Evolutionary conservation across 2,888 invertebrate species (phyloP).

Genomic region (Suillia variegata): DNA sequence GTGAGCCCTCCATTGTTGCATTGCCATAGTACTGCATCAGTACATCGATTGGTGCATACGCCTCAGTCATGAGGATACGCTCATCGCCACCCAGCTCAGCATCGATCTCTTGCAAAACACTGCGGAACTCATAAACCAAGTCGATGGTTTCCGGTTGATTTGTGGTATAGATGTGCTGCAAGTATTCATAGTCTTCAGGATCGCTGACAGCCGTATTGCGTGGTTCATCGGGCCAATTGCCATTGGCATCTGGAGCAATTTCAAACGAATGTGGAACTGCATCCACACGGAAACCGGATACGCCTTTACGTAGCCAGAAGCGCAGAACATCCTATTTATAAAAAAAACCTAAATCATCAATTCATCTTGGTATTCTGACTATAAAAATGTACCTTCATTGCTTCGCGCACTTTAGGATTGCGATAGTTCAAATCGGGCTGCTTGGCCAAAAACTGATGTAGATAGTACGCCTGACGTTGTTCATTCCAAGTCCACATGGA

Average conservation of each 20-base stretch:
- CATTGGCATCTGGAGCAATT: slow-evolving; percentile 40
- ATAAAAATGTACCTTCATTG: slow-evolving; percentile 64
- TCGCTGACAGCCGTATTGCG: slow-evolving; percentile 59
- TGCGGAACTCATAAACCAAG: slow-evolving; percentile 65
- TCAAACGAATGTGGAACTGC: slow-evolving; percentile 64
- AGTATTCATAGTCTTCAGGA: slow-evolving; percentile 64
- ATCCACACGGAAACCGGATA: slow-evolving; percentile 79
- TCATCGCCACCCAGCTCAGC: slow-evolving; percentile 50
- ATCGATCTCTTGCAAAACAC: slow-evolving; percentile 64
- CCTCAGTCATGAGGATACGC: slow-evolving; percentile 68
- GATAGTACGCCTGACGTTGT: slow-evolving; percentile 66
- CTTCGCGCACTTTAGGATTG: slow-evolving; percentile 61
- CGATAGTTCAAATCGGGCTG: slow-evolving; percentile 73
- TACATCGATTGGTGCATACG: slow-evolving; percentile 64
- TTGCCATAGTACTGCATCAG: slow-evolving; percentile 70
- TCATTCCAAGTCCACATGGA: slow-evolving; percentile 69
- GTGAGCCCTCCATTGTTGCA: slow-evolving; percentile 61
- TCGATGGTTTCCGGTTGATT: slow-evolving; percentile 67
- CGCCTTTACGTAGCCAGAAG: slow-evolving; percentile 79
- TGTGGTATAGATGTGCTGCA: slow-evolving; percentile 67
- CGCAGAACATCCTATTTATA: slow-evolving; percentile 67
- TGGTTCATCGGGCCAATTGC: slow-evolving; percentile 64
- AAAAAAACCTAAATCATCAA: slow-evolving; percentile 44
- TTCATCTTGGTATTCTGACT: slow-evolving; percentile 61
- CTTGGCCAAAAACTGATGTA: slow-evolving; percentile 67